A percentile compares a stretch with the other conserved stretches of the same genome.
Evolutionary conservation across 2,797 vertebrate species (phyloP).

Genomic region (Tympanoctomys barrerae): DNA sequence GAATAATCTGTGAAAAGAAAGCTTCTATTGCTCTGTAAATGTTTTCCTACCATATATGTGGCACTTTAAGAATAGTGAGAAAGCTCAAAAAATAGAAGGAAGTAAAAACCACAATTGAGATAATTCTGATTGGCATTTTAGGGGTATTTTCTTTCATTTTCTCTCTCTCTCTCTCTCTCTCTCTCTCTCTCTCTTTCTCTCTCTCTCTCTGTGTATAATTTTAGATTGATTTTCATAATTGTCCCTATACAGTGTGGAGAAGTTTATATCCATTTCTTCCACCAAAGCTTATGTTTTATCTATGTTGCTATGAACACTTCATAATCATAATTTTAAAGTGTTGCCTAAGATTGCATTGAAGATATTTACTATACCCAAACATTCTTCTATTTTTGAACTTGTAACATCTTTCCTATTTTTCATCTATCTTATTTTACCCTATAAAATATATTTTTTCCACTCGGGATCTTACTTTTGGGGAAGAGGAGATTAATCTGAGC

Average conservation of each 20-base stretch:
- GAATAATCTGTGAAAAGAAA: constrained; percentile 3
- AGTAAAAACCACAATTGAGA: neutral
- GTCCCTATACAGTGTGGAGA: neutral
- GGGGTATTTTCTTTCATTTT: neutral
- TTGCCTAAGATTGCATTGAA: neutral
- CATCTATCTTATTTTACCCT: neutral
- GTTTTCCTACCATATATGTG: neutral
- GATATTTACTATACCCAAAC: neutral
- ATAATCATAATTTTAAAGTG: constrained; percentile 17
- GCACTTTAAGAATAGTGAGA: constrained; percentile 3
- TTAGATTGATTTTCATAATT: constrained; percentile 45
- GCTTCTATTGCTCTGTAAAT: neutral
- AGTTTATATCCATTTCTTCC: constrained; percentile 19
- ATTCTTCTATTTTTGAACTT: neutral
- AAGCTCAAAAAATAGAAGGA: constrained; percentile 40
- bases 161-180: no score
- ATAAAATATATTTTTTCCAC: neutral
- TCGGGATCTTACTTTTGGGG: neutral
- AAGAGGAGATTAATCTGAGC: neutral
- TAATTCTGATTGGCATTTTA: neutral
- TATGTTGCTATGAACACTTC: neutral
- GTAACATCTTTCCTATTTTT: constrained; percentile 41
- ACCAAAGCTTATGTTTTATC: neutral
- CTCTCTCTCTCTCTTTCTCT: no score
- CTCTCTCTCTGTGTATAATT: neutral